phyloP scores from a whole-genome alignment of 2,888 invertebrate species.

The Gonocerus acuteangulatus region DNA sequence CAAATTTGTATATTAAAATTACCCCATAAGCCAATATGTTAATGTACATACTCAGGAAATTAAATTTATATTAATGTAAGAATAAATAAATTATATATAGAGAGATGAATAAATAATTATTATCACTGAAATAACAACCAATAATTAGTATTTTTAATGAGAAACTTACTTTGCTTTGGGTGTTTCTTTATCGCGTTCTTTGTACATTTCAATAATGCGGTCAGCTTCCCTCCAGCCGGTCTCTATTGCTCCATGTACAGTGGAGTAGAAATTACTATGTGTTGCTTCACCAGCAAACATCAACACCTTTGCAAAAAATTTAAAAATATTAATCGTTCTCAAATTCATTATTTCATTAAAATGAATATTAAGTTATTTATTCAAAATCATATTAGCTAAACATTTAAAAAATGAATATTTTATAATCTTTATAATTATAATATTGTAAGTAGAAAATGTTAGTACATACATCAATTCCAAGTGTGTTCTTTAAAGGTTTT shows the following conservation, averaged over 20 bases:
- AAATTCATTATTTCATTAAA: background rate
- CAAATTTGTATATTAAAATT: no score
- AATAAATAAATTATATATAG: no score
- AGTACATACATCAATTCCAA: conserved; percentile 40
- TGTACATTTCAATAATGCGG: conserved; percentile 41
- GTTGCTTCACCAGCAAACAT: conserved; percentile 60
- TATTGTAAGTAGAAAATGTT: no score
- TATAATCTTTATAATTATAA: no score
- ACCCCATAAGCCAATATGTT: no score
- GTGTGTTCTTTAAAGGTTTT: conserved; percentile 49
- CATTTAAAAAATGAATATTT: no score
- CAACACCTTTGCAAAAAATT: conserved; percentile 42
- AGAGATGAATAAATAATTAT: no score
- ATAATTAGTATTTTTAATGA: no score
- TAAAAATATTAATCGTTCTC: conserved; percentile 2
- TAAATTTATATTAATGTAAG: no score
- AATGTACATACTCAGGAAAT: no score
- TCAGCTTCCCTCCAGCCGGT: conserved; percentile 50
- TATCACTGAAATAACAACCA: no score
- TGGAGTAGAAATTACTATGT: conserved; percentile 46
- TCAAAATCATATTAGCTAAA: background rate
- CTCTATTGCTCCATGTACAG: conserved; percentile 52
- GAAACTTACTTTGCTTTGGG: no score
- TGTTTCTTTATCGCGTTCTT: background rate
- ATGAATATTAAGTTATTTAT: background rate